Evolutionary conservation across 2,888 invertebrate species (phyloP).

Genomic region (Conops quadrifasciatus): DNA sequence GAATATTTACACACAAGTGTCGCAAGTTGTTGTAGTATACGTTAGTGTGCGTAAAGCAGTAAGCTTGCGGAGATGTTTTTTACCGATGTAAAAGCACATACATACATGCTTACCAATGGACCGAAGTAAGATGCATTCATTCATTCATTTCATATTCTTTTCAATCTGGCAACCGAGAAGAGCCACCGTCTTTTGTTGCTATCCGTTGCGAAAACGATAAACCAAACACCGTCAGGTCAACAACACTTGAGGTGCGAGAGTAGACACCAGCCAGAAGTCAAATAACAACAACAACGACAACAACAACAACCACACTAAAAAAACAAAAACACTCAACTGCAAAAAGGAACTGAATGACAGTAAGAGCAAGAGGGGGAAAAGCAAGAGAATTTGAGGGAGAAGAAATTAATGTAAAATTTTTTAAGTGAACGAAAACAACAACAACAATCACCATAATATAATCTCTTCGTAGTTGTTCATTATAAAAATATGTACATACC

Average conservation of each 20-base stretch:
- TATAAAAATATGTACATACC: too few species aligned
- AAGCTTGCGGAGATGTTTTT: slow-evolving; percentile 7
- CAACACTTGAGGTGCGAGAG: slow-evolving; percentile 55
- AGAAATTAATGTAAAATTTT: too few species aligned
- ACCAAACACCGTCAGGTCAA: slow-evolving; percentile 51
- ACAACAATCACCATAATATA: too few species aligned
- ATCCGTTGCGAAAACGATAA: not conserved
- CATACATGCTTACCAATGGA: not conserved
- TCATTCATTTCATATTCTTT: slow-evolving; percentile 8
- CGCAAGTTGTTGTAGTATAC: not conserved
- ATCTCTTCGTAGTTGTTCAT: too few species aligned
- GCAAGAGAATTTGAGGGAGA: too few species aligned
- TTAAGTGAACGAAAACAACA: too few species aligned
- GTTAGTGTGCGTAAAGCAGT: slow-evolving; percentile 16
- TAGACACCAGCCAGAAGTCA: slow-evolving; percentile 46
- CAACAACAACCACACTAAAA: too few species aligned
- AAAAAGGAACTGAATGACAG: slow-evolving; percentile 49
- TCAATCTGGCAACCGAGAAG: not conserved
- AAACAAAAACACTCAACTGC: slow-evolving; percentile 35
- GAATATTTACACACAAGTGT: slow-evolving; percentile 1
- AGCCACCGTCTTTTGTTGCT: not conserved
- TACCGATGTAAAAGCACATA: too few species aligned
- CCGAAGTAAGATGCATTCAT: not conserved
- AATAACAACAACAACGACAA: too few species aligned
- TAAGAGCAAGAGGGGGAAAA: slow-evolving; percentile 42